These are phyloP conservation scores for Cephus cinctus DNA, from an alignment of 1,140 invertebrate genomes.

Conservation along the genomic window DNA sequence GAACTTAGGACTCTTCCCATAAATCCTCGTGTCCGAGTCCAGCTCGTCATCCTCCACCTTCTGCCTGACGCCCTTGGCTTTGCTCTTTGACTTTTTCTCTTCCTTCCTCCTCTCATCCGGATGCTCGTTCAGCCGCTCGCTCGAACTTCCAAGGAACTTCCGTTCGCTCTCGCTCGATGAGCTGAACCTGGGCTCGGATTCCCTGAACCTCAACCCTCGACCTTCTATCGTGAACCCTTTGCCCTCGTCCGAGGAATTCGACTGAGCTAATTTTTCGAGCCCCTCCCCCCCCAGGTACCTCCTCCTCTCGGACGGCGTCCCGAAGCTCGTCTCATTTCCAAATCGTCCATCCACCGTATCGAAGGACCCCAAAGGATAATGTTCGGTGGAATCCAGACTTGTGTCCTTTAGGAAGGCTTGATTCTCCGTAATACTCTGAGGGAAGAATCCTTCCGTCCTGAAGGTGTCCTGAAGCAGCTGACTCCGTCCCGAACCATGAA, in stretches of 20 bases:
- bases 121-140: slow-evolving; percentile 38
- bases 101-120: slow-evolving; percentile 26
- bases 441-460: slow-evolving; percentile 41
- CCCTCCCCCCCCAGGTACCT: slow-evolving; percentile 5
- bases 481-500: slow-evolving; percentile 15
- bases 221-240: slow-evolving; percentile 35
- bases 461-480: slow-evolving; percentile 16
- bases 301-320: slow-evolving; percentile 26
- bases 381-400: slow-evolving; percentile 36
- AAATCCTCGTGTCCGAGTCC: slow-evolving; percentile 43
- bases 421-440: slow-evolving; percentile 41
- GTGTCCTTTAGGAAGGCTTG: slow-evolving; percentile 24
- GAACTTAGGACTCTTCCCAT: slow-evolving; percentile 54
- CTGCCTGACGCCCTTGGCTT: slow-evolving; percentile 42
- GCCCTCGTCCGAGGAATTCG: slow-evolving; percentile 40
- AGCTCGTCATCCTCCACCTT: slow-evolving; percentile 47
- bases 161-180: slow-evolving; percentile 44
- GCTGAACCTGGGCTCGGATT: slow-evolving; percentile 36
- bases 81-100: slow-evolving; percentile 30
- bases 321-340: slow-evolving; percentile 20
- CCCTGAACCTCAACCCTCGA: slow-evolving; percentile 26
- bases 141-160: slow-evolving; percentile 36
- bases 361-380: slow-evolving; percentile 31
- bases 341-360: slow-evolving; percentile 43
- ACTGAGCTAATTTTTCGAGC: slow-evolving; percentile 24